These are phyloP conservation scores for Gallinago jamesoni DNA, from an alignment of 2,113 vertebrate species.

Conservation along the genomic window DNA sequence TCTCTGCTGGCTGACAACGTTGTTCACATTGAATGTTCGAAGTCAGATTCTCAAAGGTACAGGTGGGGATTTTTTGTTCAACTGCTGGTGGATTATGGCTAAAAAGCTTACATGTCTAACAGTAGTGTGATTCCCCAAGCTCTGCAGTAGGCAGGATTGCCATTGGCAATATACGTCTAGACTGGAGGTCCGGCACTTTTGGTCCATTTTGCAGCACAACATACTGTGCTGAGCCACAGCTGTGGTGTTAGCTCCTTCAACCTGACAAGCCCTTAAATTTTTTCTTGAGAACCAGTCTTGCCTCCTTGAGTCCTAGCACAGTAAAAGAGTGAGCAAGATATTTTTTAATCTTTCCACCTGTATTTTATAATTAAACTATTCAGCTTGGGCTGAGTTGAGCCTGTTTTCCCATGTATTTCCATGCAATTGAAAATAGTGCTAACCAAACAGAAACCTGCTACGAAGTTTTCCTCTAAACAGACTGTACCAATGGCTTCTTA, in stretches of 20 bases:
- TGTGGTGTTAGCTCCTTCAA: background rate
- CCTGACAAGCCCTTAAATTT: accelerated
- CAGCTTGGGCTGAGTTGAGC: background rate
- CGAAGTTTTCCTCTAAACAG: slow-evolving; percentile 3
- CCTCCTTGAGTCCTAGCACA: background rate
- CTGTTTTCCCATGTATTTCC: background rate
- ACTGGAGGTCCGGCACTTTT: background rate
- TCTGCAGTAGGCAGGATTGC: background rate
- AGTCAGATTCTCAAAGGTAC: background rate
- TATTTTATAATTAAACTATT: background rate
- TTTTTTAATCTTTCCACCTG: background rate
- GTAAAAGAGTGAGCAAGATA: background rate
- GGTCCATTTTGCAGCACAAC: background rate
- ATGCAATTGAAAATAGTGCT: background rate
- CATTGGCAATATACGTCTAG: accelerated
- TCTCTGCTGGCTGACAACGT: background rate
- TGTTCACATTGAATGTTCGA: background rate
- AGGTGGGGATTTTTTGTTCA: background rate
- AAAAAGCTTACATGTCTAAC: background rate
- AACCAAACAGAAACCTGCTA: background rate
- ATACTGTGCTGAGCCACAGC: background rate
- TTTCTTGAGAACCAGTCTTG: background rate
- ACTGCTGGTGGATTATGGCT: background rate
- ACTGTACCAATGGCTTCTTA: background rate
- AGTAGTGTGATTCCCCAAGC: background rate